Evolutionary conservation across 2,113 vertebrate species (phyloP).

Genomic region (Anhinga rufa): DNA sequence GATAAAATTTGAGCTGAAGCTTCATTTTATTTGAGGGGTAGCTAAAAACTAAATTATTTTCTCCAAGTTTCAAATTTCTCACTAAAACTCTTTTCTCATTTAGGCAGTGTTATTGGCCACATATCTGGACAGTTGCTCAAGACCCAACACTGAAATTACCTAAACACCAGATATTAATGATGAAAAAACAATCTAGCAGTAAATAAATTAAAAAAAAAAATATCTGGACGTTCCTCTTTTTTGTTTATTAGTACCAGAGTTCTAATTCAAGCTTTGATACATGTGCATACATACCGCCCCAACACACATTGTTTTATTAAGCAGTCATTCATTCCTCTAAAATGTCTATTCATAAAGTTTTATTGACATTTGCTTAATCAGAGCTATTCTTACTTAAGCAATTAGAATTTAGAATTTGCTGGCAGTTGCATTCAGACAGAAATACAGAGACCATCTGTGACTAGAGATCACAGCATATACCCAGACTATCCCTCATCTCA

Average conservation of each 20-base stretch:
- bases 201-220: not conserved
- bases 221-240: not conserved
- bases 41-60: not conserved
- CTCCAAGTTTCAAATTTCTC: not conserved
- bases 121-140: not conserved
- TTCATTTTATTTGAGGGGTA: not conserved
- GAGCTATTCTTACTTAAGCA: not conserved
- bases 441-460: constrained; percentile 43
- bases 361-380: not conserved
- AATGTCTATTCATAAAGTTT: not conserved
- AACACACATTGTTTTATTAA: not conserved
- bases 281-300: fast-evolving
- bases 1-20: not conserved
- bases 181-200: not conserved
- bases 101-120: not conserved
- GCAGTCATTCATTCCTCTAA: not conserved
- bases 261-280: not conserved
- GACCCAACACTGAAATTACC: not conserved
- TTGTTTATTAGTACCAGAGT: not conserved
- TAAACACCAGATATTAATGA: not conserved
- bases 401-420: not conserved
- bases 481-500: not conserved
- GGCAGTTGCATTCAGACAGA: not conserved
- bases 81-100: not conserved
- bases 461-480: not conserved